Evolutionary conservation across 2,797 vertebrate genomes (phyloP).

Genomic region (Erpetoichthys calabaricus): DNA sequence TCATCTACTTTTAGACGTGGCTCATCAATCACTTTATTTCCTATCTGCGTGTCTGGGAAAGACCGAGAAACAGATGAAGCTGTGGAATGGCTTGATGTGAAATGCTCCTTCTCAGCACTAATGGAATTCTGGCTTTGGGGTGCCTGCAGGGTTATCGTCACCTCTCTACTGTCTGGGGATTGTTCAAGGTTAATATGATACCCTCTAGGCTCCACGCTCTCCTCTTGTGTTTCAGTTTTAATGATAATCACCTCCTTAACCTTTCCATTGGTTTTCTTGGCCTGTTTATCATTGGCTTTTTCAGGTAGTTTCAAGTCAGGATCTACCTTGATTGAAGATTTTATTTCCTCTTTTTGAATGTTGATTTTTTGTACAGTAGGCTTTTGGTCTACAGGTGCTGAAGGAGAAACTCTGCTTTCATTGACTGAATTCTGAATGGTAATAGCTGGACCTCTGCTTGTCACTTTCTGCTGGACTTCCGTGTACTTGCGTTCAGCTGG

Average conservation of each 20-base stretch:
- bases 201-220: constrained; percentile 12
- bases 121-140: constrained; percentile 13
- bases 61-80: too few species aligned
- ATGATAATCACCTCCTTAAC: neutral
- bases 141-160: constrained; percentile 9
- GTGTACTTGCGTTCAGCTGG: constrained; percentile 18
- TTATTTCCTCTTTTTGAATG: constrained; percentile 26
- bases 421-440: constrained; percentile 2
- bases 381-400: constrained; percentile 20
- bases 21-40: constrained; percentile 11
- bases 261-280: neutral
- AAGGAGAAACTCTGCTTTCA: constrained; percentile 17
- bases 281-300: neutral
- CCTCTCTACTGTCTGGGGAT: neutral
- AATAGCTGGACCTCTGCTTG: constrained; percentile 12
- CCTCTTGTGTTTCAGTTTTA: constrained; percentile 4
- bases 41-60: constrained; percentile 12
- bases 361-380: neutral
- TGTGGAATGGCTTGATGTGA: too few species aligned
- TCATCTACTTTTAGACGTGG: neutral
- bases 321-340: constrained; percentile 30
- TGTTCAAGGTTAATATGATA: constrained; percentile 1
- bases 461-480: constrained; percentile 17
- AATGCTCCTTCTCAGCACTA: constrained; percentile 3
- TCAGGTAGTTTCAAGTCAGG: neutral